Conservation (phyloP, 2,797 vertebrate species). For the Cryptoprocta ferox region DNA sequence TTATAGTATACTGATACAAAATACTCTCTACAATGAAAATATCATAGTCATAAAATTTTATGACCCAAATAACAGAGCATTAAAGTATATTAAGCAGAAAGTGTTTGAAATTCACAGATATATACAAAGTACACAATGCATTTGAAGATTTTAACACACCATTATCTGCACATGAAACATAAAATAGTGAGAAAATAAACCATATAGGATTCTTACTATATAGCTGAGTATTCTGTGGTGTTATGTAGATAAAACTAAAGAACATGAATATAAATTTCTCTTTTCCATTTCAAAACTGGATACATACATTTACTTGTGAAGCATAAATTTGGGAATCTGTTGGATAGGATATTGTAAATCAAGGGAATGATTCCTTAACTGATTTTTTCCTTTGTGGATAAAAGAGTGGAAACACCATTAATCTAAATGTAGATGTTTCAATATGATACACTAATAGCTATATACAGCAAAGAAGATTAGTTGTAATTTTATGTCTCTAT, state of each 20-base stretch:
- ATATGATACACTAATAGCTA: neutral
- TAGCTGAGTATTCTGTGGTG: neutral
- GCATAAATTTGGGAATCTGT: neutral
- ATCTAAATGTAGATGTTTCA: neutral
- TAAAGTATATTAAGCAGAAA: slow-evolving; percentile 69
- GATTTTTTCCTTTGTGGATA: neutral
- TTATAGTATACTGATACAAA: slow-evolving; percentile 45
- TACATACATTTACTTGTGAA: neutral
- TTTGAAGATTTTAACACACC: slow-evolving; percentile 33
- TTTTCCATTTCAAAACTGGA: neutral
- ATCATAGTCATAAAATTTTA: slow-evolving; percentile 62
- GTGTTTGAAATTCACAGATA: slow-evolving; percentile 31
- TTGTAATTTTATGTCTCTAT: neutral
- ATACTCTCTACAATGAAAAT: slow-evolving; percentile 50
- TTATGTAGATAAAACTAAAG: neutral
- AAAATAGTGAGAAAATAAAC: slow-evolving; percentile 35
- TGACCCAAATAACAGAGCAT: slow-evolving; percentile 57
- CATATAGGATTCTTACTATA: neutral
- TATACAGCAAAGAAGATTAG: neutral
- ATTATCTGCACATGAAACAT: slow-evolving; percentile 25
- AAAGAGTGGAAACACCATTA: neutral
- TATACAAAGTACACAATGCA: slow-evolving; percentile 25
- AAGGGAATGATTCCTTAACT: neutral
- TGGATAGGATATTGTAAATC: neutral
- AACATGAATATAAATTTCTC: rapidly evolving